phyloP scores from a whole-genome alignment of 2,888 invertebrate species.

The Melanchra persicariae region DNA sequence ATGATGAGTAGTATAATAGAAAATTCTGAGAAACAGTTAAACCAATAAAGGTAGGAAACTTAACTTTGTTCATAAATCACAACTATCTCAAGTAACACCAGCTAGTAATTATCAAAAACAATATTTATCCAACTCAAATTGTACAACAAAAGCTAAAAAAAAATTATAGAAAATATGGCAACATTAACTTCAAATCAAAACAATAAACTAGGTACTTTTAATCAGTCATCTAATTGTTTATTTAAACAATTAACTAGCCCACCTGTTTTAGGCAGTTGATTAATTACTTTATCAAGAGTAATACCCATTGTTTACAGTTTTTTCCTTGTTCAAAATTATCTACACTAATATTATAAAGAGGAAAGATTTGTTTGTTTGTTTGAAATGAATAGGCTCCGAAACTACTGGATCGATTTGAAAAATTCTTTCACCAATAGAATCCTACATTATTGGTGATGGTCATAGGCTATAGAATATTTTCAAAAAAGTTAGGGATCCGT shows the following conservation, averaged over 20 bases:
- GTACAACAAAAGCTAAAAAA: background rate
- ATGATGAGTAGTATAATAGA: background rate
- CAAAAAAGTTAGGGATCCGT: no score
- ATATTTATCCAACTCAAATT: conserved; percentile 12
- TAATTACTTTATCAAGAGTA: conserved; percentile 13
- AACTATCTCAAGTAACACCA: background rate
- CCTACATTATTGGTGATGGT: no score
- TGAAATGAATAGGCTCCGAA: no score
- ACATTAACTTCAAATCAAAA: background rate
- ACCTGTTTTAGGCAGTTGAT: conserved; percentile 4
- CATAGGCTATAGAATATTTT: no score
- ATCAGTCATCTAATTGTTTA: background rate
- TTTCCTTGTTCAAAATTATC: conserved; percentile 9
- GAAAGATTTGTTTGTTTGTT: no score
- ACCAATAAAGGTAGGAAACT: background rate
- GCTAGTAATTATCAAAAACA: background rate
- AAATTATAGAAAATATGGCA: background rate
- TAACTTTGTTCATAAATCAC: conserved; percentile 15
- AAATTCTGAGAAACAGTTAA: background rate
- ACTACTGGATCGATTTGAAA: no score
- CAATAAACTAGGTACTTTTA: background rate
- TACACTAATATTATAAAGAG: no score
- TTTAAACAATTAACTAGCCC: background rate
- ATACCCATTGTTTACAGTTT: background rate
- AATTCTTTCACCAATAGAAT: no score